phyloP scores from a whole-genome alignment of 2,888 invertebrate genomes.

The Cerastis rubricosa region DNA sequence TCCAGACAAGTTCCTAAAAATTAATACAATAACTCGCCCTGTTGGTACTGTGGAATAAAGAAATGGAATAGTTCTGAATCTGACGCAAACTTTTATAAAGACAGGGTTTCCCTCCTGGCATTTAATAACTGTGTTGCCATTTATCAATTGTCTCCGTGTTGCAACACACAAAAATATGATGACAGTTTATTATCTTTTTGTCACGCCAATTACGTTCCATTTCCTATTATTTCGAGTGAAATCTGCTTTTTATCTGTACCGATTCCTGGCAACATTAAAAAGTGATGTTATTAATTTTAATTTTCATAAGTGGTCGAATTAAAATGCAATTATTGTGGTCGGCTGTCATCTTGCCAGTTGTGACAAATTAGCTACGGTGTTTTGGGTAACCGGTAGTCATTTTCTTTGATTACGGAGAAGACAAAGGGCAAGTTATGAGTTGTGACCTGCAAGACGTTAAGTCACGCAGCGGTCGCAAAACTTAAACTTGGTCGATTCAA shows the following conservation, averaged over 20 bases:
- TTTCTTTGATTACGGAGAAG: conserved; percentile 39
- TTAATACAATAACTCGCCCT: neutral
- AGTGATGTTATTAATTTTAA: conserved; percentile 57
- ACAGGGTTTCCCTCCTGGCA: neutral
- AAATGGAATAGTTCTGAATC: no score
- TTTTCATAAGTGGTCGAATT: conserved; percentile 64
- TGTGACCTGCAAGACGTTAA: neutral
- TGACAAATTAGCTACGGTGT: conserved; percentile 52
- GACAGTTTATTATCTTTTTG: conserved; percentile 69
- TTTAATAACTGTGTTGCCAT: conserved; percentile 30
- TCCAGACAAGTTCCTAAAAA: neutral
- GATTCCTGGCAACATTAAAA: conserved; percentile 48
- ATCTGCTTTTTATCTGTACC: conserved; percentile 53
- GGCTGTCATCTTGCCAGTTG: conserved; percentile 38
- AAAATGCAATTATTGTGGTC: conserved; percentile 58
- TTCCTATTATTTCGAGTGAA: conserved; percentile 66
- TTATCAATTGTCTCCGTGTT: conserved; percentile 49
- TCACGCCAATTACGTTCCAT: conserved; percentile 70
- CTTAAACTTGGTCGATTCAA: neutral
- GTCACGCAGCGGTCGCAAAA: neutral
- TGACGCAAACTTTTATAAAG: neutral
- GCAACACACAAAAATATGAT: conserved; percentile 55
- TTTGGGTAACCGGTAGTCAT: conserved; percentile 46
- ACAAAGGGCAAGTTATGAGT: conserved; percentile 28
- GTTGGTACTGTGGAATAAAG: neutral